phyloP scores from a whole-genome alignment of 1,140 invertebrate genomes.

The Pseudomyrmex sp. region DNA sequence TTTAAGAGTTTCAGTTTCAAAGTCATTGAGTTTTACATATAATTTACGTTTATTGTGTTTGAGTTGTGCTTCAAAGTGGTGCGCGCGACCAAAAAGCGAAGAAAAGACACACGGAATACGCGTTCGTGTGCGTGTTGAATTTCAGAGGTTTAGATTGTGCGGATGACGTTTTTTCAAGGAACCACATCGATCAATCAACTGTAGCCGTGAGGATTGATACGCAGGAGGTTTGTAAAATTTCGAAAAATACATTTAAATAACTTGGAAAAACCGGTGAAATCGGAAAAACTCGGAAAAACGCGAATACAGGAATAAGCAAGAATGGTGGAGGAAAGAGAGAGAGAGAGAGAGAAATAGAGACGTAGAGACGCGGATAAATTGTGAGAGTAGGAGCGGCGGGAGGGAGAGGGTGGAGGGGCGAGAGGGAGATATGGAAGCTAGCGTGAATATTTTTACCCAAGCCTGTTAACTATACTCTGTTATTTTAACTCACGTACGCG shows the following conservation, averaged over 20 bases:
- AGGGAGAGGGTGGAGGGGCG: constrained; percentile 17
- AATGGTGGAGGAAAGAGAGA: constrained; percentile 1
- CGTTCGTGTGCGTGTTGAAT: no score
- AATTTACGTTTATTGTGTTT: no score
- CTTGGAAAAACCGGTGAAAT: no score
- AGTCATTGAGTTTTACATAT: no score
- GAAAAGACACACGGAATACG: no score
- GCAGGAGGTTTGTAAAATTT: constrained; percentile 11
- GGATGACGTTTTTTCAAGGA: neutral
- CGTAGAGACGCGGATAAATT: constrained; percentile 26
- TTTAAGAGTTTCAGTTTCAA: no score
- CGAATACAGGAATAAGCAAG: constrained; percentile 37
- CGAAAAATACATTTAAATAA: constrained; percentile 8
- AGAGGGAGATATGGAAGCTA: constrained; percentile 69
- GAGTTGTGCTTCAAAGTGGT: no score
- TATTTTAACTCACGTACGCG: constrained; percentile 81
- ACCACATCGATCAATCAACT: constrained; percentile 30
- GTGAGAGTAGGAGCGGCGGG: constrained; percentile 10
- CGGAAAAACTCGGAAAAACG: constrained; percentile 5
- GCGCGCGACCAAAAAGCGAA: no score
- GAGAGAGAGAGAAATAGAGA: neutral
- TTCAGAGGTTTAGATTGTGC: no score
- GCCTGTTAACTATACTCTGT: constrained; percentile 81
- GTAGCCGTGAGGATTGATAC: constrained; percentile 10
- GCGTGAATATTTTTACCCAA: constrained; percentile 81